phyloP scores from a whole-genome alignment of 1,140 invertebrate species.

The Lordiphosa stackelbergi region DNA sequence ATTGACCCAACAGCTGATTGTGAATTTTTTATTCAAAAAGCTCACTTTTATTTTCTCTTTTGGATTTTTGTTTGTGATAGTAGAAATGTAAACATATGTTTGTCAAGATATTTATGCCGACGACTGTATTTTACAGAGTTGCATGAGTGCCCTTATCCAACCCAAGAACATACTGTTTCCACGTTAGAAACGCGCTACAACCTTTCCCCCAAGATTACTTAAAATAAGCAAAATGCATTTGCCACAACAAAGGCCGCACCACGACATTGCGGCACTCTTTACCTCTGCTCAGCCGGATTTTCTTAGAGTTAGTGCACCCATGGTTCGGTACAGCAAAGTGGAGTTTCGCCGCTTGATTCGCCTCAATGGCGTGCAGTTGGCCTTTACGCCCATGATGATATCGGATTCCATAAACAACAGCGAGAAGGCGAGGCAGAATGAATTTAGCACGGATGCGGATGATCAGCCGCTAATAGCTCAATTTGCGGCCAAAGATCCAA shows the following conservation, averaged over 20 bases:
- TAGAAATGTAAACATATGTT: too few relatives aligned
- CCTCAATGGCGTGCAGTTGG: constrained; percentile 90
- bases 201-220: too few relatives aligned
- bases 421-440: constrained; percentile 89
- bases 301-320: constrained; percentile 93
- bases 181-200: too few relatives aligned
- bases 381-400: constrained; percentile 97
- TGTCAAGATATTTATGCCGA: too few relatives aligned
- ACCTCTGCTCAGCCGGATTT: constrained; percentile 77
- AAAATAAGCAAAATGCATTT: constrained; percentile 21
- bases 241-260: constrained; percentile 47
- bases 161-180: too few relatives aligned
- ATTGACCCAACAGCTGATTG: too few relatives aligned
- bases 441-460: constrained; percentile 88
- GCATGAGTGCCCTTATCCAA: too few relatives aligned
- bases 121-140: too few relatives aligned
- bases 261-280: constrained; percentile 83
- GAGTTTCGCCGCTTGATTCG: constrained; percentile 66
- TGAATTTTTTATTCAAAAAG: too few relatives aligned
- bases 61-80: too few relatives aligned
- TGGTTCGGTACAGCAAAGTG: constrained; percentile 96
- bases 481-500: constrained; percentile 92
- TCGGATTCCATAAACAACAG: constrained; percentile 95
- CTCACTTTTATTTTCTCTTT: too few relatives aligned
- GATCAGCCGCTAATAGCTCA: constrained; percentile 94